phyloP scores from a whole-genome alignment of 2,797 vertebrate genomes.

The Oreochromis grahami region DNA sequence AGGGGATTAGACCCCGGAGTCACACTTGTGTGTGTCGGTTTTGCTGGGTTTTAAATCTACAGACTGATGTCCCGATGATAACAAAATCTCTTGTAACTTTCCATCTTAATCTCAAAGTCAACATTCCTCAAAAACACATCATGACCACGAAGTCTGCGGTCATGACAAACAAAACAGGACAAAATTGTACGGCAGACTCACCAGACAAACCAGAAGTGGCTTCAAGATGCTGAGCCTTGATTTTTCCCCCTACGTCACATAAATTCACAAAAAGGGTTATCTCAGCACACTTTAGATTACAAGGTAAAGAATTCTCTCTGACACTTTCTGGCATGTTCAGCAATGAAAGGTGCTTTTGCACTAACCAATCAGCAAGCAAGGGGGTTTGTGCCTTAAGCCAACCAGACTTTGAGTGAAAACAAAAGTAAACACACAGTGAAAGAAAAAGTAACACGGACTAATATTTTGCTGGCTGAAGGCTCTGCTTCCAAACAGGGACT shows the following conservation, averaged over 20 bases:
- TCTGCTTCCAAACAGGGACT: not conserved
- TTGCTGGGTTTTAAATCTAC: not conserved
- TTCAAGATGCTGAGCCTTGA: not conserved
- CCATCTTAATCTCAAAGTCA: conserved; percentile 34
- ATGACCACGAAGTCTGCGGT: not conserved
- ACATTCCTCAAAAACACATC: conserved; percentile 1
- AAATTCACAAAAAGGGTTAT: not conserved
- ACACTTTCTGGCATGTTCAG: not conserved
- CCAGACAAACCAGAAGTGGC: not conserved
- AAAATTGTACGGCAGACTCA: not conserved
- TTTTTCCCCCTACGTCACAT: not conserved
- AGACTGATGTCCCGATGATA: conserved; percentile 35
- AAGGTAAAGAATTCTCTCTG: not conserved
- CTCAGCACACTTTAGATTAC: not conserved
- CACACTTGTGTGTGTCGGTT: not conserved
- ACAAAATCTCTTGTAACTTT: conserved; percentile 4
- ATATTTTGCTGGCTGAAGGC: not conserved
- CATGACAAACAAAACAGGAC: not conserved
- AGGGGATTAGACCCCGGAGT: conserved; percentile 52
- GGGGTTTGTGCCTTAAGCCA: not conserved
- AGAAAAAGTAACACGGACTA: not conserved
- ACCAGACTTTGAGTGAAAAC: not conserved
- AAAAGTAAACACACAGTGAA: not conserved
- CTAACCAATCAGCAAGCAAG: not conserved
- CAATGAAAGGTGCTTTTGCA: not conserved